Conservation (phyloP, 2,888 invertebrate species). For the Opisthograptis luteolata region DNA sequence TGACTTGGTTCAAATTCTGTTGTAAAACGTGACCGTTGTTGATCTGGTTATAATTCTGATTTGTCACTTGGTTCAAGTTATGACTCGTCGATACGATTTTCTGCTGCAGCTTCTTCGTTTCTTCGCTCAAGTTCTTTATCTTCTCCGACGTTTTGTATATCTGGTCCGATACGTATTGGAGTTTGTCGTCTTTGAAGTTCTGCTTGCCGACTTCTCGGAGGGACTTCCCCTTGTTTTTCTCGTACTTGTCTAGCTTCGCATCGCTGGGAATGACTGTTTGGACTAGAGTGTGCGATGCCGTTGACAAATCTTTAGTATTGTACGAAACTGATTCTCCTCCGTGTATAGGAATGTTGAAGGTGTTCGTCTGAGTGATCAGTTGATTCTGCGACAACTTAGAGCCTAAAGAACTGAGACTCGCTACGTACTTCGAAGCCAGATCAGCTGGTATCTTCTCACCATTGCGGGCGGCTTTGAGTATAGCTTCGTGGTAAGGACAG, state of each 20-base stretch:
- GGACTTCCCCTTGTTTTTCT: constrained; percentile 64
- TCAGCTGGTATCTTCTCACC: constrained; percentile 77
- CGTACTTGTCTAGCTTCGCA: constrained; percentile 46
- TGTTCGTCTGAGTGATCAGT: constrained; percentile 43
- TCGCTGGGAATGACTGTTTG: constrained; percentile 52
- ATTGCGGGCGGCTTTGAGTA: constrained; percentile 70
- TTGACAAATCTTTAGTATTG: constrained; percentile 57
- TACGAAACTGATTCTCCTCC: constrained; percentile 60
- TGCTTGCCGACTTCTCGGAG: constrained; percentile 58
- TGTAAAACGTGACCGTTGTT: constrained; percentile 2
- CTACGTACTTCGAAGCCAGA: constrained; percentile 79
- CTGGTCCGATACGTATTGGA: constrained; percentile 66
- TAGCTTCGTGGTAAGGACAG: constrained; percentile 80
- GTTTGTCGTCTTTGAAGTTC: constrained; percentile 55
- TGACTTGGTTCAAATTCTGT: constrained; percentile 41
- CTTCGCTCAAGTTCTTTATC: constrained; percentile 68
- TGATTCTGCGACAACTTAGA: constrained; percentile 73
- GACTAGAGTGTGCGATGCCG: constrained; percentile 65
- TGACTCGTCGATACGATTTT: constrained; percentile 64
- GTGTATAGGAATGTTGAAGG: constrained; percentile 53
- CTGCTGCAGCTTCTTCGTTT: constrained; percentile 70
- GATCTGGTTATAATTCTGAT: constrained; percentile 7
- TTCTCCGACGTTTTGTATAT: constrained; percentile 73
- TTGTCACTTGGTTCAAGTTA: constrained; percentile 49
- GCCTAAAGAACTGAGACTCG: constrained; percentile 80